Base-by-base conservation (phyloP, 2,888 invertebrate species). In the Tachina lurida region DNA sequence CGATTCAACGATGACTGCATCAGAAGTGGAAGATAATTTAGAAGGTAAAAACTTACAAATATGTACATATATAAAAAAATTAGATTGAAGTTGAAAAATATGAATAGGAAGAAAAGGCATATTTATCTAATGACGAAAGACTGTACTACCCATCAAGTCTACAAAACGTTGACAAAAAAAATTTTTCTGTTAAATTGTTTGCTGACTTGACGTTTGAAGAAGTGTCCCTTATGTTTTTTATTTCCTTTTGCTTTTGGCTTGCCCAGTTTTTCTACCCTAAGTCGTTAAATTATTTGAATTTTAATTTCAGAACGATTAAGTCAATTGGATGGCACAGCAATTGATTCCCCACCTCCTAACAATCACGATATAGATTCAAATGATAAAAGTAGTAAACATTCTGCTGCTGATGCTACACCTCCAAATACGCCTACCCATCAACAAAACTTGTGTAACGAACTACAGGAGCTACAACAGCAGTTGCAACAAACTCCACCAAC, bases 241-340 rank as follows among this genome's bases (percentile, higher is more conserved):
- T 13, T 13, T 56, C 22, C 12, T 13, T 31, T 39, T 2, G n/a
- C 15, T 15, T 58, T 31, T 15, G 39, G 17, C 54, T 56, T 22
- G 12, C 10, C 22, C 19, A 12, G 31, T 22, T 56, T 22, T 4
- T 22, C 5, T 10, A 56, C 13, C 31, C 7, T 49, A 49, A 15
- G 49, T 15, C 3, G 7, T 49, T 17, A 4, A 43, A 13, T 43
- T 67, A 10, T 52, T 49, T 65, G 0, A 67, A 43, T 62, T 49
- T n/a, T 43, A 13, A 49, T 47, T 83, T n/a, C 71, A 92, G 92
- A 91, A 87, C 91, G 92, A 22, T 88, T 92, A 43, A 91, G 91
- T 80, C 92, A 92, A 84, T 82, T 92, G 71, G 92, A 92, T 88
- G 91, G 91, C 39, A 90, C 89, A 31, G 87, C 89, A 22, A 84